A percentile compares a stretch with the other conserved stretches of the same genome.
These are phyloP conservation scores for Callipepla squamata DNA, from an alignment of 2,113 vertebrate species.

Conservation along the genomic window DNA sequence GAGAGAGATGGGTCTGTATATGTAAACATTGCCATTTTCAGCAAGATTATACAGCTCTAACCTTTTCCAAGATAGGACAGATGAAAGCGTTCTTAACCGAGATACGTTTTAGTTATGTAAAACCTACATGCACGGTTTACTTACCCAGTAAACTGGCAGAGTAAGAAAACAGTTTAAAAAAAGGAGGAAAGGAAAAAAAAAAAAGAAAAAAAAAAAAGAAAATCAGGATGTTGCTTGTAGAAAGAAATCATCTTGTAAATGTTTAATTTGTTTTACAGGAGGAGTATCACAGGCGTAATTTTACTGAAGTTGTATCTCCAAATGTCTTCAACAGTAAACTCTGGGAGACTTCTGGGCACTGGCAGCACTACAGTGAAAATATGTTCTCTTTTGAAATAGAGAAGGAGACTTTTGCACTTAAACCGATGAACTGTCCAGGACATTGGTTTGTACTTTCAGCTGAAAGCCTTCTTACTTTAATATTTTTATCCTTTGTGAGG, in stretches of 20 bases:
- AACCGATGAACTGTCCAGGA: constrained; percentile 97
- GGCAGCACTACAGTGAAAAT: constrained; percentile 93
- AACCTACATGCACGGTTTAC: neutral
- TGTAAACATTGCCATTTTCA: neutral
- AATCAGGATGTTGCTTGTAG: neutral
- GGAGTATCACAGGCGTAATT: constrained; percentile 87
- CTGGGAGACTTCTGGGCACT: constrained; percentile 94
- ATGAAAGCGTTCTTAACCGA: neutral
- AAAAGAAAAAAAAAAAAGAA: neutral
- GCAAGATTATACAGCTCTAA: neutral
- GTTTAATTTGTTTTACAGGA: constrained; percentile 73
- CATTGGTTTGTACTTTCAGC: constrained; percentile 85
- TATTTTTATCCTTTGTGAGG: neutral
- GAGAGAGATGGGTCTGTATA: neutral
- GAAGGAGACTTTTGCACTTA: constrained; percentile 91
- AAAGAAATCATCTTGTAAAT: neutral
- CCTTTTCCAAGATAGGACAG: neutral
- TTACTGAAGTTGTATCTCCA: constrained; percentile 92
- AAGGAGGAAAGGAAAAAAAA: neutral
- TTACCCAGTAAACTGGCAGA: neutral
- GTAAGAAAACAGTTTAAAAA: neutral
- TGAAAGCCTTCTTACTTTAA: neutral
- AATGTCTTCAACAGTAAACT: constrained; percentile 93
- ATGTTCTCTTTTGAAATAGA: constrained; percentile 95
- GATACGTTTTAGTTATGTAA: neutral